Evolutionary conservation across 53 echinoderm and acorn worm genomes (phyloP), one percentile per base, ranked within the genome.

Genomic region (Pentamera pediparva): DNA sequence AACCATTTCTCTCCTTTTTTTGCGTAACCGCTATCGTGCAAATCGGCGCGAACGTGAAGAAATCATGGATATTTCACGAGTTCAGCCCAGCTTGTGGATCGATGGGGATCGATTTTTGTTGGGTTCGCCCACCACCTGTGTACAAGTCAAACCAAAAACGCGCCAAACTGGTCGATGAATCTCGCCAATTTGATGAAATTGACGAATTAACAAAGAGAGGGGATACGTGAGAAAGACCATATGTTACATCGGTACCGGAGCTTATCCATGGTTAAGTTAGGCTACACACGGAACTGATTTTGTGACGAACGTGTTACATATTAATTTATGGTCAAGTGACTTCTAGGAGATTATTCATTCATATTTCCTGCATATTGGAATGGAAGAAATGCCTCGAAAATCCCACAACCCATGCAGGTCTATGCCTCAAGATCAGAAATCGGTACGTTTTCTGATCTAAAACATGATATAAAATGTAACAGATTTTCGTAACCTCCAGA

Each of bases 211-310:
- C n/a, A 54, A 8, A 54, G 54, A 54, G 3, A 54, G 33, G 33
- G n/a, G 33, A 60, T 11, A 63, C 35, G 37, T 67, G 67, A 40
- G 67, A 67, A 40, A 43, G 40, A 67, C 39, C 67, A 67, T 41
- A 67, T 67, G 67, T 67, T 67, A 11, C 4, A 32, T 52, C 11
- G 18, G 9, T 57, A 53, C 13, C 17, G 17, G 28, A 29, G 58
- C 28, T 31, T 27, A n/a, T 15, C 12, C 15, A 25, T 9, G 28
- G 11, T 29, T 24, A 45, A 45, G n/a, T 15, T 45, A n/a, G n/a
- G n/a, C n/a, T n/a, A n/a, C n/a, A n/a, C n/a, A n/a, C n/a, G n/a
- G n/a, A 45, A 45, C n/a, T 45, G n/a, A 45, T 15, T 45, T 1
- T 0, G 13, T 45, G n/a, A 45, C 47, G n/a, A 45, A 45, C n/a